Evolutionary conservation across 2,797 vertebrate genomes (phyloP).

Genomic region (Pangasius larnaudii): DNA sequence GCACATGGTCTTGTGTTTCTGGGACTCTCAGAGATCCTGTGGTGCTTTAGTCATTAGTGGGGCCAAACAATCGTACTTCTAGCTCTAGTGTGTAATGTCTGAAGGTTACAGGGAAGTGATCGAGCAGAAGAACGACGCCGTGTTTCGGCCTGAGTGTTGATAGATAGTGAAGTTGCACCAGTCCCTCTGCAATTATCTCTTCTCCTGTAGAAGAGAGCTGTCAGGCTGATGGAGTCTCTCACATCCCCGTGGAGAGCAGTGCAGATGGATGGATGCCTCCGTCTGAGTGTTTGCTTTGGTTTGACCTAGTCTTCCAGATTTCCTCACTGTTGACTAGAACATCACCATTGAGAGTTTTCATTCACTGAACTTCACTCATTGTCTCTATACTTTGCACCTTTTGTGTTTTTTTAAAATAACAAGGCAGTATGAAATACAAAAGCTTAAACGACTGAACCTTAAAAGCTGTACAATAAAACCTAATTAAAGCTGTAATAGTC

Average conservation of each 20-base stretch:
- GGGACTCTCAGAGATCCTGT: not conserved
- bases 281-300: constrained; percentile 27
- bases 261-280: constrained; percentile 26
- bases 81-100: constrained; percentile 5
- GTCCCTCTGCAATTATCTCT: constrained; percentile 82
- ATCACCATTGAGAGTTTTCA: not conserved
- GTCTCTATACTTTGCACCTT: not conserved
- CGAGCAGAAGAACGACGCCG: not conserved
- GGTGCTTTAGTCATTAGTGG: not conserved
- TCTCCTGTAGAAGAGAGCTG: constrained; percentile 73
- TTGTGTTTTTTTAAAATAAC: not conserved
- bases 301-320: constrained; percentile 45
- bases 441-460: not conserved
- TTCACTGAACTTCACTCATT: not conserved
- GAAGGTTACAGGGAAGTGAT: constrained; percentile 31
- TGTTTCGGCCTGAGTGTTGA: constrained; percentile 61
- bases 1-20: not conserved
- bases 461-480: not conserved
- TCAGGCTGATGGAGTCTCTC: constrained; percentile 76
- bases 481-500: not conserved
- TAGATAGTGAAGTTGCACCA: constrained; percentile 72
- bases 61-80: not conserved
- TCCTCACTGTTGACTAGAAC: not conserved
- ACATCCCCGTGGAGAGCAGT: constrained; percentile 36
- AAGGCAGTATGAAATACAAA: not conserved